These are phyloP conservation scores for Bolborhynchus lineola DNA, from an alignment of 2,113 vertebrate genomes.

Conservation along the genomic window DNA sequence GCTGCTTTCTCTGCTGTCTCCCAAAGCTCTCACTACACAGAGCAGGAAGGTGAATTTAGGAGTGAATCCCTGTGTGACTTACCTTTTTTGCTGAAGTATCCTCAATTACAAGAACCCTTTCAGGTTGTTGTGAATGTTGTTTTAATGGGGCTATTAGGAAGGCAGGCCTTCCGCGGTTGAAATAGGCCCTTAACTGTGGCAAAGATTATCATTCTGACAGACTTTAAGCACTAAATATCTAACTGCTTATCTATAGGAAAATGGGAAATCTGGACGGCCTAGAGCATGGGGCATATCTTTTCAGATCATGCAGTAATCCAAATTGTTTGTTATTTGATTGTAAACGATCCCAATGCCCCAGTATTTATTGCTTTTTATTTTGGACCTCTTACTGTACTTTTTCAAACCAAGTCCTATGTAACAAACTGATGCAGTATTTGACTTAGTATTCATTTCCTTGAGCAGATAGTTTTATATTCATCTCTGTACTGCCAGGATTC, in stretches of 20 bases:
- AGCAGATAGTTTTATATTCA: neutral
- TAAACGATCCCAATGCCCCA: neutral
- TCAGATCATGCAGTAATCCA: neutral
- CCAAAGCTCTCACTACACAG: neutral
- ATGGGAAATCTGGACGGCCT: neutral
- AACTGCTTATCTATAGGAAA: neutral
- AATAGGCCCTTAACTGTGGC: neutral
- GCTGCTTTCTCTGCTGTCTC: neutral
- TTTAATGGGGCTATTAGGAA: neutral
- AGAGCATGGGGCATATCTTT: neutral
- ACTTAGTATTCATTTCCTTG: neutral
- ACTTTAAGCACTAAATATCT: neutral
- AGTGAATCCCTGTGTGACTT: neutral
- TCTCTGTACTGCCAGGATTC: neutral
- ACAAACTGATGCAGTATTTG: neutral
- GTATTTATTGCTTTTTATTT: neutral
- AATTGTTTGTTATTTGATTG: neutral
- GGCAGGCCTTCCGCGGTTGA: neutral
- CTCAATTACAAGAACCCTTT: neutral
- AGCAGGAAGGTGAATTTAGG: neutral
- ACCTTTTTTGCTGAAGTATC: neutral
- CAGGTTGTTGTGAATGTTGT: neutral
- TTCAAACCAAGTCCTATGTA: neutral
- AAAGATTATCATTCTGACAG: fast-evolving
- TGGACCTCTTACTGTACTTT: neutral